Evolutionary conservation across 1,140 invertebrate genomes (phyloP).

Genomic region (Ceratina australensis): DNA sequence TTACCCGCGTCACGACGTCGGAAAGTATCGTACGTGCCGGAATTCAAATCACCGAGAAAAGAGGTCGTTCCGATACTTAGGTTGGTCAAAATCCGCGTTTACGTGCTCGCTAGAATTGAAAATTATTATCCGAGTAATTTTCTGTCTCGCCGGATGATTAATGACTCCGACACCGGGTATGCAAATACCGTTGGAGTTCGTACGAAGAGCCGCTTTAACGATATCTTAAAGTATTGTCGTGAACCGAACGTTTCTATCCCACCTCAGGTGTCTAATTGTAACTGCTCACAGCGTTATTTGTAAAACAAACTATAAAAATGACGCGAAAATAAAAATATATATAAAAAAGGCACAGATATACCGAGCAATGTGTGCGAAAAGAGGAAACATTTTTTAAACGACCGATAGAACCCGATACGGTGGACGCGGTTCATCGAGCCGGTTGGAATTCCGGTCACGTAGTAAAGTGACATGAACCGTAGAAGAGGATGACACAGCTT

Average conservation of each 20-base stretch:
- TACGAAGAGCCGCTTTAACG: neutral
- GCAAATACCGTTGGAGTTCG: conserved; percentile 19
- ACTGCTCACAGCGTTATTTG: no score
- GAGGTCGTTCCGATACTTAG: conserved; percentile 25
- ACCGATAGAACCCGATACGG: conserved; percentile 34
- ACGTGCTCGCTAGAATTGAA: conserved; percentile 32
- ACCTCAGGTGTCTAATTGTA: neutral
- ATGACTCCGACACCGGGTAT: conserved; percentile 2
- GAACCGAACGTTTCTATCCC: neutral
- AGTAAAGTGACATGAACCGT: conserved; percentile 53
- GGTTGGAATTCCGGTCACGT: conserved; percentile 61
- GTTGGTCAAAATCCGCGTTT: conserved; percentile 6
- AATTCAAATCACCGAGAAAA: conserved; percentile 63
- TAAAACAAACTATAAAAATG: neutral
- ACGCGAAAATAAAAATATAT: neutral
- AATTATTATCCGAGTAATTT: conserved; percentile 33
- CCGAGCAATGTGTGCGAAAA: neutral
- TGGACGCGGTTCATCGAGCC: conserved; percentile 29
- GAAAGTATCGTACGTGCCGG: conserved; percentile 55
- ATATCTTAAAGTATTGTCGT: neutral
- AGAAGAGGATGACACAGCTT: conserved; percentile 46
- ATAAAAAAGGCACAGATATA: conserved; percentile 1
- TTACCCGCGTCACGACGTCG: conserved; percentile 8
- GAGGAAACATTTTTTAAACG: conserved; percentile 37
- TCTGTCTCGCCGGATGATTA: neutral